phyloP scores from a whole-genome alignment of 2,797 vertebrate species.

The Coracias cyanogaster region DNA sequence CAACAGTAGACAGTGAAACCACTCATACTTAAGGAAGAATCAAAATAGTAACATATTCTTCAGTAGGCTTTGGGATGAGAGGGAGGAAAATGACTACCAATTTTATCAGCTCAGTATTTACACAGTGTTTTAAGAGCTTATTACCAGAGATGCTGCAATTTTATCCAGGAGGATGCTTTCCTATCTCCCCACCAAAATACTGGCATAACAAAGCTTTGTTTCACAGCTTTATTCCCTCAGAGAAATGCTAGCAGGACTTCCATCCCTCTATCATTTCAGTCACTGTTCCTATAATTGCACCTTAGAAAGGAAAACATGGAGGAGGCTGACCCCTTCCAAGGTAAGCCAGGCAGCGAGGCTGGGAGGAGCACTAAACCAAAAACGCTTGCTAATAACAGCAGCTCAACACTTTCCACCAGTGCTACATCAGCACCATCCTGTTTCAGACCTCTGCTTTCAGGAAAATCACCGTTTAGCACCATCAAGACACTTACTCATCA shows the following conservation, averaged over 20 bases:
- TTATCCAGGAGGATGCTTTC: background rate
- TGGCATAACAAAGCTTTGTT: background rate
- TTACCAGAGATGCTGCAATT: background rate
- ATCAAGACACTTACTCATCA: background rate
- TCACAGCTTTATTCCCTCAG: background rate
- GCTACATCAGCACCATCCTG: background rate
- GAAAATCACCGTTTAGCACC: background rate
- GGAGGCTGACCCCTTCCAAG: background rate
- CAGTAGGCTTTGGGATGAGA: background rate
- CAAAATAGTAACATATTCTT: background rate
- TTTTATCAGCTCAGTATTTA: constrained; percentile 3
- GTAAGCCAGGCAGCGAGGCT: background rate
- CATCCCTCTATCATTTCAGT: background rate
- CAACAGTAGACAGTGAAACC: background rate
- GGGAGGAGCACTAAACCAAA: background rate
- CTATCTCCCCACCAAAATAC: background rate
- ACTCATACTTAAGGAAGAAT: background rate
- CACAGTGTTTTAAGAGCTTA: background rate
- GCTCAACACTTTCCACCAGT: background rate
- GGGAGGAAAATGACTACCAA: background rate
- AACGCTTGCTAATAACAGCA: background rate
- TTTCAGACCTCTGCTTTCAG: background rate
- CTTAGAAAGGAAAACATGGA: background rate
- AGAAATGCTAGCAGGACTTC: background rate
- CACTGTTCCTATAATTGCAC: background rate